These are phyloP conservation scores for Trachelus troglodyta DNA, from an alignment of 2,888 invertebrate genomes.

Conservation along the genomic window DNA sequence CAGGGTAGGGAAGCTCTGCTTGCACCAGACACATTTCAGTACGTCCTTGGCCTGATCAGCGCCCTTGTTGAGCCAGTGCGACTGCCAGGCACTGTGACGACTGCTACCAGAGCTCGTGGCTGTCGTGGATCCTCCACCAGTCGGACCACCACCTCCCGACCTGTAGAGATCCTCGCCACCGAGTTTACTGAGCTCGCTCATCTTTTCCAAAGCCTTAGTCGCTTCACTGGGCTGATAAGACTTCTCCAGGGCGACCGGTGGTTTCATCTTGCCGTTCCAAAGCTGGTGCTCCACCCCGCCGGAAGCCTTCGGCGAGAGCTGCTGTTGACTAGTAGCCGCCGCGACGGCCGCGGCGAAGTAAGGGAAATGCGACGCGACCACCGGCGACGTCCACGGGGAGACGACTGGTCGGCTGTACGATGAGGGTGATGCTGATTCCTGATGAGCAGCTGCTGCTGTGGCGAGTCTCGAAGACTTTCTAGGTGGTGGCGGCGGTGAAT, in stretches of 20 bases:
- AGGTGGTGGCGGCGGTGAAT: constrained; percentile 71
- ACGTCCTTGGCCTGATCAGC: constrained; percentile 96
- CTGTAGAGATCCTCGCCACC: constrained; percentile 83
- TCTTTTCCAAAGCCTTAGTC: constrained; percentile 89
- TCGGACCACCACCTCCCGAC: constrained; percentile 70
- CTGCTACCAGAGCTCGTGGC: constrained; percentile 68
- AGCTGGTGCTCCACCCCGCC: constrained; percentile 66
- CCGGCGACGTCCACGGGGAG: constrained; percentile 83
- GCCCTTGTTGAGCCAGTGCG: constrained; percentile 97
- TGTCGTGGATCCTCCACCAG: constrained; percentile 35
- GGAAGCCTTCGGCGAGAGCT: constrained; percentile 76
- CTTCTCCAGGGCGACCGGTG: constrained; percentile 69
- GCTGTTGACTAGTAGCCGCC: constrained; percentile 70
- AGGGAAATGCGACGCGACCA: constrained; percentile 80
- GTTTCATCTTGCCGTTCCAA: constrained; percentile 86
- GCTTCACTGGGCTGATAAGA: constrained; percentile 78
- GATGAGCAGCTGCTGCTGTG: constrained; percentile 42
- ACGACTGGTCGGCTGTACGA: constrained; percentile 77
- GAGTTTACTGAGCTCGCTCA: constrained; percentile 89
- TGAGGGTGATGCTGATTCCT: constrained; percentile 54
- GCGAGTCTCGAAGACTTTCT: constrained; percentile 74
- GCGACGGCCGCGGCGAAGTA: constrained; percentile 84
- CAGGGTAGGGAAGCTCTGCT: constrained; percentile 94
- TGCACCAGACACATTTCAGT: constrained; percentile 97
- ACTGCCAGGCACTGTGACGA: constrained; percentile 94